Conservation (phyloP, 2,888 invertebrate species). For the Ochropleura leucogaster region DNA sequence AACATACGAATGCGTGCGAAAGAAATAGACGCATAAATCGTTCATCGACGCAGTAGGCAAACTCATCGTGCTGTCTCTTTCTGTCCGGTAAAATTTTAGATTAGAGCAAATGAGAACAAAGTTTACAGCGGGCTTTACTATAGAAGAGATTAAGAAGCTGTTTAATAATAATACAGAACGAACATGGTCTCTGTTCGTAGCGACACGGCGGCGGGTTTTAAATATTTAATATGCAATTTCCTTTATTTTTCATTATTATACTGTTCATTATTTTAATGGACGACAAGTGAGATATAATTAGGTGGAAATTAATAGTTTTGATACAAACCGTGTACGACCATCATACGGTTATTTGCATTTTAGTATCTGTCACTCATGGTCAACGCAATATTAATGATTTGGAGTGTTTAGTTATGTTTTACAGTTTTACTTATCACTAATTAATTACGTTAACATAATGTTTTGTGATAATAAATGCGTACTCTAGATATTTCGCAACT, state of each 20-base stretch:
- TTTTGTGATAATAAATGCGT: slow-evolving; percentile 30
- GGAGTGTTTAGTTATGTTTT: slow-evolving; percentile 45
- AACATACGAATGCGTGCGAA: slow-evolving; percentile 75
- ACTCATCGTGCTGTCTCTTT: slow-evolving; percentile 73
- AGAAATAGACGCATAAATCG: slow-evolving; percentile 77
- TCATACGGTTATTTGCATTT: slow-evolving; percentile 70
- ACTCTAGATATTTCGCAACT: not conserved
- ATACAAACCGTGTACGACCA: slow-evolving; percentile 67
- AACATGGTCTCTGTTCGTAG: slow-evolving; percentile 87
- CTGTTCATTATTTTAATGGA: slow-evolving; percentile 80
- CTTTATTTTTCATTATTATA: slow-evolving; percentile 83
- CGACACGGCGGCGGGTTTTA: slow-evolving; percentile 84
- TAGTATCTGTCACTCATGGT: slow-evolving; percentile 60
- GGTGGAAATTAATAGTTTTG: slow-evolving; percentile 78
- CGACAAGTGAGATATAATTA: slow-evolving; percentile 81
- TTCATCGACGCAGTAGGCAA: slow-evolving; percentile 64
- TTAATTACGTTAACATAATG: slow-evolving; percentile 47
- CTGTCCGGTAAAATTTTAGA: slow-evolving; percentile 67
- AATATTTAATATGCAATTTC: slow-evolving; percentile 90
- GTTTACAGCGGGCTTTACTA: slow-evolving; percentile 69
- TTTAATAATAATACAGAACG: slow-evolving; percentile 88
- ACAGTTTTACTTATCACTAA: slow-evolving; percentile 49
- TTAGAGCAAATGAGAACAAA: slow-evolving; percentile 76
- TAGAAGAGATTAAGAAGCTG: slow-evolving; percentile 87
- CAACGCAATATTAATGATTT: slow-evolving; percentile 57